Conservation (phyloP, 2,113 vertebrate species). For the Oreocharis arfaki region DNA sequence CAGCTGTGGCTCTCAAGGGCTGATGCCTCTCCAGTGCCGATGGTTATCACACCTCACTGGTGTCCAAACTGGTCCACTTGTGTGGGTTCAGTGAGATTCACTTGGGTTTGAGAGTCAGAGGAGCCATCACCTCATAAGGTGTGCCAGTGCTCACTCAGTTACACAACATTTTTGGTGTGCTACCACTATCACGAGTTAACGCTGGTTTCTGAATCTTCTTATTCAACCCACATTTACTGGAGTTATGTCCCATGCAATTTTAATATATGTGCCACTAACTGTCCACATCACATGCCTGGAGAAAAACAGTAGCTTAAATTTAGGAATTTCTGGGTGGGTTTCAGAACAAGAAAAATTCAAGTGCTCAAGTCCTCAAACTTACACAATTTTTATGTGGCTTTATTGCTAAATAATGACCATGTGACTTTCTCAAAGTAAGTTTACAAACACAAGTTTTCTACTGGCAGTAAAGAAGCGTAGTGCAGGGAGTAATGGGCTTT, state of each 20-base stretch:
- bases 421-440: background rate
- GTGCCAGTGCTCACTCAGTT: background rate
- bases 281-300: background rate
- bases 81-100: background rate
- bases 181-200: accelerated
- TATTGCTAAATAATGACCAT: background rate
- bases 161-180: background rate
- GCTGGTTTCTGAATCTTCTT: background rate
- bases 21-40: background rate
- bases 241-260: background rate
- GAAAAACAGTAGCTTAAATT: background rate
- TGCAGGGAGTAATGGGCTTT: background rate
- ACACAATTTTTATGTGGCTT: background rate
- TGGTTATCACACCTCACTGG: background rate
- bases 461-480: background rate
- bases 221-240: background rate
- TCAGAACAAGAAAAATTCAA: background rate
- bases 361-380: background rate
- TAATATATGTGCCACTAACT: background rate
- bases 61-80: too few species aligned
- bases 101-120: background rate
- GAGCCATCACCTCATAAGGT: background rate
- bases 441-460: background rate
- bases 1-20: background rate
- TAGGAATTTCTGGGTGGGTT: background rate